Percentiles rank a stretch among this genome's conserved stretches.
Conservation (phyloP, 2,888 invertebrate species). For the Microctonus aethiopoides region DNA sequence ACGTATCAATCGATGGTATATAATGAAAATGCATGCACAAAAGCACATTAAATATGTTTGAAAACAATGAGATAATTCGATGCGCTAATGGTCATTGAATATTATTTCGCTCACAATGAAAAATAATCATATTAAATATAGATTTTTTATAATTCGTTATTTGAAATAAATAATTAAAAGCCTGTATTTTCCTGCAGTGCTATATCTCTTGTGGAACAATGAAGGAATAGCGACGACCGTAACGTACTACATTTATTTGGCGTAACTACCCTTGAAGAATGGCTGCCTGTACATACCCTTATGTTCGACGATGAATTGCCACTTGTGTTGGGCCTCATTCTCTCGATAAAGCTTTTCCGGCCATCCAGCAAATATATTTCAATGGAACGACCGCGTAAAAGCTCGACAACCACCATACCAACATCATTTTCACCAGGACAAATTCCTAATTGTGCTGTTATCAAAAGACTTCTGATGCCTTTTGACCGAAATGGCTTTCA, state of each 20-base stretch:
- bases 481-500: background rate
- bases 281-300: conserved; percentile 8
- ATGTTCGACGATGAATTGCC: conserved; percentile 36
- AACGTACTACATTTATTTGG: conserved; percentile 42
- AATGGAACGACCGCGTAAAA: conserved; percentile 33
- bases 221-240: conserved; percentile 21
- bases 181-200: background rate
- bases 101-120: background rate
- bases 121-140: background rate
- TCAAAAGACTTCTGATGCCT: background rate
- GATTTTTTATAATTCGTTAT: background rate
- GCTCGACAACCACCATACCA: background rate
- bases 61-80: background rate
- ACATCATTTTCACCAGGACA: conserved; percentile 18
- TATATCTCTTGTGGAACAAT: background rate
- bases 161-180: no score
- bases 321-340: conserved; percentile 24
- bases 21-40: background rate
- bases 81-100: background rate
- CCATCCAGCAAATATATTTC: conserved; percentile 44
- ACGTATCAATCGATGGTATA: background rate
- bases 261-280: conserved; percentile 40
- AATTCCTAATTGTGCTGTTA: conserved; percentile 33
- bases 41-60: background rate
- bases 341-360: conserved; percentile 39